Percentiles rank a stretch among this genome's conserved stretches.
These are phyloP conservation scores for Simalia tracyae DNA, from an alignment of 2,797 vertebrate species.

Conservation along the genomic window DNA sequence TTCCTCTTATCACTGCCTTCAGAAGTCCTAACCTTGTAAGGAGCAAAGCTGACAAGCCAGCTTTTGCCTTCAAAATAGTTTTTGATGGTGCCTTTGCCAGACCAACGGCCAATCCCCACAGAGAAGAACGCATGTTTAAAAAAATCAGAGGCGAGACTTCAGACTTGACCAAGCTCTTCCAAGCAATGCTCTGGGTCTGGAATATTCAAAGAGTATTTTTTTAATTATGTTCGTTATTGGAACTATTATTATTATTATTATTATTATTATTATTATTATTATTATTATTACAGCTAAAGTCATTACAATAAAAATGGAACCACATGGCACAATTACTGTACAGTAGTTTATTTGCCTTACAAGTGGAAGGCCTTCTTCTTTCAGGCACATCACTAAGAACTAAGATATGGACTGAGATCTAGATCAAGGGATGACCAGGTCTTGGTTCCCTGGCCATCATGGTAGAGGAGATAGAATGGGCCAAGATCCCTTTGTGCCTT, in stretches of 20 bases:
- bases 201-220: conserved; percentile 69
- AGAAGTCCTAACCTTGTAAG: neutral
- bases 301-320: conserved; percentile 74
- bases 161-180: conserved; percentile 46
- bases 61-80: neutral
- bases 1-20: neutral
- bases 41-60: neutral
- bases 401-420: conserved; percentile 41
- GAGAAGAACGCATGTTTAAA: neutral
- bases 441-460: conserved; percentile 5
- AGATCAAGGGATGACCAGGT: neutral
- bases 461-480: neutral
- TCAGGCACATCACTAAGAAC: conserved; percentile 63
- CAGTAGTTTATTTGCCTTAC: conserved; percentile 51
- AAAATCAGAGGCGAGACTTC: neutral
- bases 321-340: conserved; percentile 72
- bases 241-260: neutral
- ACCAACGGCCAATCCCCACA: neutral
- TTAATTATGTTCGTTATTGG: conserved; percentile 4
- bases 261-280: conserved; percentile 19
- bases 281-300: conserved; percentile 62
- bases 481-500: neutral
- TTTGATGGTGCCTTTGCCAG: neutral
- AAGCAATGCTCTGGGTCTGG: conserved; percentile 46
- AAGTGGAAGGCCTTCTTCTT: conserved; percentile 49